Evolutionary conservation across 2,113 vertebrate species (phyloP).

Genomic region (Microcebus tavaratra): DNA sequence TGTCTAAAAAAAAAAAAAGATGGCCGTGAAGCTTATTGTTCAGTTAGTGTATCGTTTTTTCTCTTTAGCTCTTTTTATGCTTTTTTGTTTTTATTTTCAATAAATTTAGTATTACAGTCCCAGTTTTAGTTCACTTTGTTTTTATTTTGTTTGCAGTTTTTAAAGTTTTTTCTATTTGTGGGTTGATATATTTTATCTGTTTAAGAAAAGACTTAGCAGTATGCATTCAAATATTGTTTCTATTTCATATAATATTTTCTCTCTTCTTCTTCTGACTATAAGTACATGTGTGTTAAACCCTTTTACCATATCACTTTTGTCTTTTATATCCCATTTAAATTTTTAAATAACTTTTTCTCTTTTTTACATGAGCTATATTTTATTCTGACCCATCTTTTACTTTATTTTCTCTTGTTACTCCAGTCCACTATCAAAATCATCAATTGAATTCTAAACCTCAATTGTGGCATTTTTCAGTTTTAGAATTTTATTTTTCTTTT

Average conservation of each 20-base stretch:
- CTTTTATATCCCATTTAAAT: not conserved
- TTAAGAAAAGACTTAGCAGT: not conserved
- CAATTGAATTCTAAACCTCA: not conserved
- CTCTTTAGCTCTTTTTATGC: not conserved
- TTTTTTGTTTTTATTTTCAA: not conserved
- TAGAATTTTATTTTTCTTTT: not conserved
- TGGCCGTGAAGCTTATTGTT: constrained; percentile 5
- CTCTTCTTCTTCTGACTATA: not conserved
- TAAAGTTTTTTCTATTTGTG: not conserved
- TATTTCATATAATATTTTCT: not conserved
- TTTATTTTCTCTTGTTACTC: constrained; percentile 8
- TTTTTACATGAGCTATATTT: not conserved
- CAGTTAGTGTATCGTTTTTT: not conserved
- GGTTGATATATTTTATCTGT: not conserved
- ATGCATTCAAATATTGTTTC: not conserved
- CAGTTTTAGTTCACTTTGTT: not conserved
- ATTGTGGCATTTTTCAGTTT: not conserved
- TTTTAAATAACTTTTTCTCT: not conserved
- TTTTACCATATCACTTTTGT: not conserved
- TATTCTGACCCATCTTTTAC: not conserved
- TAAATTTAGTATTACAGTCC: not conserved
- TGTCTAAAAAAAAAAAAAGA: not conserved
- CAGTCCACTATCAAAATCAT: not conserved
- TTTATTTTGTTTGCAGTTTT: not conserved
- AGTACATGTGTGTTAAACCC: not conserved